phyloP scores from a whole-genome alignment of 1,140 invertebrate genomes.

The Temnothorax curvispinosus region DNA sequence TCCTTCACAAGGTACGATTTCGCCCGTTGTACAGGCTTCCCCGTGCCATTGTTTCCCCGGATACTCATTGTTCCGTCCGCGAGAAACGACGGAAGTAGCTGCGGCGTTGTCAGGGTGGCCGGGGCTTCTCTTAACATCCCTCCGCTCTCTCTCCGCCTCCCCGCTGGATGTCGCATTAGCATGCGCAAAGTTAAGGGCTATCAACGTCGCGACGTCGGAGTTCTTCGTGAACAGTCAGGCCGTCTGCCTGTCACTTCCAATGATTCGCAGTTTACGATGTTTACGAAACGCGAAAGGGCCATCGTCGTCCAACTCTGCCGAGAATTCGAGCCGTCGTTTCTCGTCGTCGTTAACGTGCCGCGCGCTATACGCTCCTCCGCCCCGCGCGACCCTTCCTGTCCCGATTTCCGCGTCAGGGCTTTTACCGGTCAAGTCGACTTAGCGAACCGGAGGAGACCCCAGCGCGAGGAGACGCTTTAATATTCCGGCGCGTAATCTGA shows the following conservation, averaged over 20 bases:
- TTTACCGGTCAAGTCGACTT: constrained; percentile 53
- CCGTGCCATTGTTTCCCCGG: constrained; percentile 49
- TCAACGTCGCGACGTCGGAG: constrained; percentile 59
- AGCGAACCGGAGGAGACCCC: background rate
- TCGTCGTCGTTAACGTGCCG: constrained; percentile 45
- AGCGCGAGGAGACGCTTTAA: constrained; percentile 36
- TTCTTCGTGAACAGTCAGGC: constrained; percentile 59
- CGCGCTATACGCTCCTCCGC: background rate
- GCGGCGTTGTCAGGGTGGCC: constrained; percentile 43
- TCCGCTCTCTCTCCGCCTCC: background rate
- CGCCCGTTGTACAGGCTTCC: constrained; percentile 30
- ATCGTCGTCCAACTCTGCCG: constrained; percentile 46
- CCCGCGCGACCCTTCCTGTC: too few species aligned
- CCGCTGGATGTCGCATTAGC: constrained; percentile 57
- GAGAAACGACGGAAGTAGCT: constrained; percentile 45
- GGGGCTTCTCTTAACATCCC: background rate
- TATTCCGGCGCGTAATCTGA: constrained; percentile 55
- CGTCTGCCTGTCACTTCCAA: constrained; percentile 58
- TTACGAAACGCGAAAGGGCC: constrained; percentile 61
- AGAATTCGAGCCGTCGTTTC: constrained; percentile 46
- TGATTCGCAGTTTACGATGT: constrained; percentile 61
- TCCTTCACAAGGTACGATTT: constrained; percentile 53
- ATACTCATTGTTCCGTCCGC: constrained; percentile 58
- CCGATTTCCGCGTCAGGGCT: constrained; percentile 28
- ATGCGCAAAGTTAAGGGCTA: constrained; percentile 62